Conservation (phyloP, 2,797 vertebrate species). For the Oreortyx pictus region DNA sequence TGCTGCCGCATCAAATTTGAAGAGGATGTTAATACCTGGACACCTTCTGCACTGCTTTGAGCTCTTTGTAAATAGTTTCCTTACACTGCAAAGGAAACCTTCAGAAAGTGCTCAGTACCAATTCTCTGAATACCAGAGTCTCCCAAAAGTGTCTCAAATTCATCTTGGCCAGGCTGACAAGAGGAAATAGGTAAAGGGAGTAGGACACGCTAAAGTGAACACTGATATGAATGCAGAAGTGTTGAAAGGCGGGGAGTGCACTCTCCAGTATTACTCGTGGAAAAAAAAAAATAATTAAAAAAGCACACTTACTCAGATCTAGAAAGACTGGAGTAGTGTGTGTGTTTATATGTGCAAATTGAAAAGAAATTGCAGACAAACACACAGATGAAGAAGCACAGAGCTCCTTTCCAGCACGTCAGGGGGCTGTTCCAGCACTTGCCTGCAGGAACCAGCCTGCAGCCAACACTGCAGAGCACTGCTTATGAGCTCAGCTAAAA, state of each 20-base stretch:
- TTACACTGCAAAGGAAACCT: background rate
- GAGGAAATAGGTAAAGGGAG: conserved; percentile 10
- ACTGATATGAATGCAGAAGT: background rate
- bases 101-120: background rate
- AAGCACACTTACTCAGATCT: background rate
- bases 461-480: rapidly evolving
- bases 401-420: background rate
- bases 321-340: background rate
- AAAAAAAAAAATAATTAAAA: no score
- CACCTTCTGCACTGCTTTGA: background rate
- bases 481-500: background rate
- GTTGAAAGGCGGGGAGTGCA: background rate
- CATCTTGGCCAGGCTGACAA: background rate
- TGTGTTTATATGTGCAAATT: background rate
- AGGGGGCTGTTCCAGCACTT: rapidly evolving
- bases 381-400: background rate
- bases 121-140: background rate
- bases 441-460: background rate
- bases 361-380: no score
- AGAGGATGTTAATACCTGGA: background rate
- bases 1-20: background rate
- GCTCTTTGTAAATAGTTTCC: background rate
- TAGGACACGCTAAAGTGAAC: background rate
- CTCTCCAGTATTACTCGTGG: background rate
- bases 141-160: background rate